Percentiles rank a stretch among this genome's conserved stretches.
Conservation (phyloP, 92 coral and sea anemone species). For the Hydrozoanthus gracilis region DNA sequence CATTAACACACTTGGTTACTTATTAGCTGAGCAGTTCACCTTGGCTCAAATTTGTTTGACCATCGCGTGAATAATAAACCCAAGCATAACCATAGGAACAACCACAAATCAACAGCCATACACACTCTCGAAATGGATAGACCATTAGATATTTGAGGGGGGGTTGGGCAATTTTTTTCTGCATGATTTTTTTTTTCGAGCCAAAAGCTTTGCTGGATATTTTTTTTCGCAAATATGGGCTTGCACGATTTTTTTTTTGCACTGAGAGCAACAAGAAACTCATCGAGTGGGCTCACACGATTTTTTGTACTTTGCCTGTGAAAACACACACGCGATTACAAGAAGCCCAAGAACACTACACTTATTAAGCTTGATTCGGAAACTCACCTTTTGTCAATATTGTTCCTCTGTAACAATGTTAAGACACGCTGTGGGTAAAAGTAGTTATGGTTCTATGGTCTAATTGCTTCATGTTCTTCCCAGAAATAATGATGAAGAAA, state of each 20-base stretch:
- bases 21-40: too few relatives aligned
- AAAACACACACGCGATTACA: slow-evolving; percentile 19
- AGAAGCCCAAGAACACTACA: slow-evolving; percentile 15
- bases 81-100: too few relatives aligned
- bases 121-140: too few relatives aligned
- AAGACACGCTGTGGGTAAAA: slow-evolving; percentile 16
- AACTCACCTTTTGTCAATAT: slow-evolving; percentile 24
- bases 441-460: slow-evolving; percentile 24
- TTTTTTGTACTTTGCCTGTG: slow-evolving; percentile 14
- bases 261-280: slow-evolving; percentile 16
- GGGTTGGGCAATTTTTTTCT: neutral
- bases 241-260: slow-evolving; percentile 18
- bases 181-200: slow-evolving; percentile 17
- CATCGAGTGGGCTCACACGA: slow-evolving; percentile 34
- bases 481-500: slow-evolving; percentile 26
- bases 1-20: too few relatives aligned
- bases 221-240: slow-evolving; percentile 23
- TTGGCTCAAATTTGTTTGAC: too few relatives aligned
- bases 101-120: too few relatives aligned
- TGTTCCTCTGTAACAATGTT: slow-evolving; percentile 1
- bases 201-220: slow-evolving; percentile 29
- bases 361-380: slow-evolving; percentile 11
- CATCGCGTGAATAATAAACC: too few relatives aligned
- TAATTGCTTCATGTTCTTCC: slow-evolving; percentile 14
- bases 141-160: slow-evolving; percentile 17